Conservation (phyloP, 1,140 invertebrate species). For the Calephelis nemesis region DNA sequence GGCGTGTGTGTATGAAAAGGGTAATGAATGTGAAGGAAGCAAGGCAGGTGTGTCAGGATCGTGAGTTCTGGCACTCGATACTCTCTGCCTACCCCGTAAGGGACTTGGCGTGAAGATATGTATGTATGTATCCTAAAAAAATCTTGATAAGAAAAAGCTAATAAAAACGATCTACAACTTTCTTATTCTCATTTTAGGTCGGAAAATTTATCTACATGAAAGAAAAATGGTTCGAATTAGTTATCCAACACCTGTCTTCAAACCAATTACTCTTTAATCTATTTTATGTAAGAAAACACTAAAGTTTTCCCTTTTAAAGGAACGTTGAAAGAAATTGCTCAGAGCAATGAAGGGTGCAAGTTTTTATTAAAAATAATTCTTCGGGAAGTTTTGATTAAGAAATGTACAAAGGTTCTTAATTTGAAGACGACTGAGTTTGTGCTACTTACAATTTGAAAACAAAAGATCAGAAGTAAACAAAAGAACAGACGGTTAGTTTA, state of each 20-base stretch:
- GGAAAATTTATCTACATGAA: background rate
- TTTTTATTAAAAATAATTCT: slow-evolving; percentile 14
- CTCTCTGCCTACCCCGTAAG: too few species aligned
- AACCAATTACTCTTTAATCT: slow-evolving; percentile 9
- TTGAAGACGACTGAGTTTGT: background rate
- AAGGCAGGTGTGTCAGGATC: too few species aligned
- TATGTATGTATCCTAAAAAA: too few species aligned
- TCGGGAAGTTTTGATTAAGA: slow-evolving; percentile 12
- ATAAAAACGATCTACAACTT: too few species aligned
- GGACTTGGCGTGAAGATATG: too few species aligned
- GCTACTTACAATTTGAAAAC: slow-evolving; percentile 1
- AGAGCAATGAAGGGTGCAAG: slow-evolving; percentile 3
- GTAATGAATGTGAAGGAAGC: too few species aligned
- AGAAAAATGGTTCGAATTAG: slow-evolving; percentile 8
- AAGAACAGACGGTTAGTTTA: too few species aligned
- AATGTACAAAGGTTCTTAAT: slow-evolving; percentile 6
- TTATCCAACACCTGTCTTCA: slow-evolving; percentile 7
- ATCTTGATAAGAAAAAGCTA: too few species aligned
- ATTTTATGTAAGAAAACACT: slow-evolving; percentile 1
- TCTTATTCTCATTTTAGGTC: background rate
- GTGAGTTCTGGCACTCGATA: too few species aligned
- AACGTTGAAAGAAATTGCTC: slow-evolving; percentile 4
- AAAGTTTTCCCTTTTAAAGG: slow-evolving; percentile 8
- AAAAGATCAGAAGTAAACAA: background rate
- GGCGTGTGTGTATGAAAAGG: too few species aligned